Conservation (phyloP, 1,140 invertebrate genomes). For the Heliconius nattereri region DNA sequence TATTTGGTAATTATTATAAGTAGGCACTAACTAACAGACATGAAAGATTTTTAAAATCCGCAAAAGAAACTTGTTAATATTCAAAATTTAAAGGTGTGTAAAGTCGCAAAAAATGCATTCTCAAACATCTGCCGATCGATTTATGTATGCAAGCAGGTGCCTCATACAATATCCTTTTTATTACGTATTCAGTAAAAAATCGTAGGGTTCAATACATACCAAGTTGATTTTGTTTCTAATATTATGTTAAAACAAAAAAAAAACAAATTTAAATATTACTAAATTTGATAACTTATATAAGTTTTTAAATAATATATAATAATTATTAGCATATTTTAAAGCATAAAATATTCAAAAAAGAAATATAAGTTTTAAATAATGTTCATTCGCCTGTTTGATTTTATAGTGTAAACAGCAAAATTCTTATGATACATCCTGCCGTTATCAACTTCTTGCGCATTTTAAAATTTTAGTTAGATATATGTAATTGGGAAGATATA, state of each 20-base stretch:
- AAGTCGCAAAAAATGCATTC: conserved; percentile 34
- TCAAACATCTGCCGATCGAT: conserved; percentile 42
- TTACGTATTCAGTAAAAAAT: conserved; percentile 20
- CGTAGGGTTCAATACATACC: conserved; percentile 16
- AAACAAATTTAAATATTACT: background rate
- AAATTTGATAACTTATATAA: background rate
- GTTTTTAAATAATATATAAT: no score
- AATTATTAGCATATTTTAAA: no score
- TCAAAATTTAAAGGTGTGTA: conserved; percentile 42
- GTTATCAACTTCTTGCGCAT: background rate
- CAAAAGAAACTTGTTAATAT: conserved; percentile 26
- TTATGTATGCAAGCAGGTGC: conserved; percentile 47
- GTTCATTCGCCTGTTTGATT: no score
- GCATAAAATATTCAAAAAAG: no score
- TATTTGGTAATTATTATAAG: background rate
- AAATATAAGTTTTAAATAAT: no score
- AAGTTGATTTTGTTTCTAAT: background rate
- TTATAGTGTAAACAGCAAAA: no score
- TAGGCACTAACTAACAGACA: background rate
- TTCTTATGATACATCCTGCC: no score
- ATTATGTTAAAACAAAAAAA: background rate
- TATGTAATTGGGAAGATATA: background rate
- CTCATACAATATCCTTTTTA: conserved; percentile 31
- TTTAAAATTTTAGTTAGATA: background rate
- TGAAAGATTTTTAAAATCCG: conserved; percentile 10